phyloP scores from a whole-genome alignment of 2,113 vertebrate species.

The Dipodomys stephensi region DNA sequence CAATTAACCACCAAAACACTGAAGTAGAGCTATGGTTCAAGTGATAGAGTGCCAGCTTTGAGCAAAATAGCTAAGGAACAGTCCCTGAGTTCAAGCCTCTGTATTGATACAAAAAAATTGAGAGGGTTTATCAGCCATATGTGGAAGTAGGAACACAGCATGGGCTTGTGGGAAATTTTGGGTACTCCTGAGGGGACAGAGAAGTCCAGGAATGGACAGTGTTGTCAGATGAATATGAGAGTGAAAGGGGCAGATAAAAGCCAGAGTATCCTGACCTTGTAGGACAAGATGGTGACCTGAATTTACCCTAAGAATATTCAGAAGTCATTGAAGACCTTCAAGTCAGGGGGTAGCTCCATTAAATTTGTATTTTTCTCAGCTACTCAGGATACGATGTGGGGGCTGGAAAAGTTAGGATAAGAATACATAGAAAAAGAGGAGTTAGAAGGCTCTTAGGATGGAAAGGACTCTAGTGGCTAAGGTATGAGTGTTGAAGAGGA shows the following conservation, averaged over 20 bases:
- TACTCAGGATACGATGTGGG: neutral
- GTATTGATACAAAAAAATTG: neutral
- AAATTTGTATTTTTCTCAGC: neutral
- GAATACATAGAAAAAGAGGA: neutral
- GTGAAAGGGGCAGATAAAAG: neutral
- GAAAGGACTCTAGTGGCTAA: neutral
- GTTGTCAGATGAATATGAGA: neutral
- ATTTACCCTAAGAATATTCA: slow-evolving; percentile 1
- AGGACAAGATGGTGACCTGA: neutral
- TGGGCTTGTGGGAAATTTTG: neutral
- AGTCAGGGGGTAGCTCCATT: neutral
- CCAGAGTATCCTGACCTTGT: neutral
- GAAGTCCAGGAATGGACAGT: neutral
- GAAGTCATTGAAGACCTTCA: neutral
- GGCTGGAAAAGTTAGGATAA: neutral
- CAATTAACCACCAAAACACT: too few relatives aligned
- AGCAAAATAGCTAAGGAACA: too few relatives aligned
- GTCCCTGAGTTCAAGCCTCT: too few relatives aligned
- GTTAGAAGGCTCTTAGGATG: neutral
- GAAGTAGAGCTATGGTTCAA: too few relatives aligned
- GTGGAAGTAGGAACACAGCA: neutral
- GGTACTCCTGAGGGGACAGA: neutral
- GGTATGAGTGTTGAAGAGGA: neutral
- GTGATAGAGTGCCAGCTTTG: too few relatives aligned
- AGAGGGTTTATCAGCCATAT: neutral